A percentile compares a stretch with the other conserved stretches of the same genome.
Evolutionary conservation across 2,797 vertebrate genomes (phyloP).

Genomic region (Artibeus jamaicensis): DNA sequence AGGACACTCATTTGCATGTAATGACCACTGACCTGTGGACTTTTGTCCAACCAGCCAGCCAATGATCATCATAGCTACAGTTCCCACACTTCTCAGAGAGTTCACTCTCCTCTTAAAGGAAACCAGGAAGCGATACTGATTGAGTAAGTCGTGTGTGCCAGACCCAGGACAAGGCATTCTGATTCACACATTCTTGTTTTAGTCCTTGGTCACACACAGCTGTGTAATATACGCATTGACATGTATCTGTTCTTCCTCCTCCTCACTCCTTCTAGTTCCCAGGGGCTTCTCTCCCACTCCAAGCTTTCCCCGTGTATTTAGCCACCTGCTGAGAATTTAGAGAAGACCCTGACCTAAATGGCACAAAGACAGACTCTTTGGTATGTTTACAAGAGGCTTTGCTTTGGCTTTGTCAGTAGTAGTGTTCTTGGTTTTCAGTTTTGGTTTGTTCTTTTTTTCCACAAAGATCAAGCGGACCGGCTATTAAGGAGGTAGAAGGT

Average conservation of each 20-base stretch:
- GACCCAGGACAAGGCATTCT: background rate
- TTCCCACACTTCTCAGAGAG: background rate
- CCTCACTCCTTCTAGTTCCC: background rate
- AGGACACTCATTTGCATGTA: too few relatives aligned
- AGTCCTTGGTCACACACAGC: background rate
- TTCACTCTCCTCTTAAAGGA: background rate
- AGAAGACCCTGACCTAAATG: background rate
- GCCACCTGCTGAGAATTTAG: background rate
- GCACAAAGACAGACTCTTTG: background rate
- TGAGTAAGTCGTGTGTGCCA: background rate
- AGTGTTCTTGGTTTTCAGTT: background rate
- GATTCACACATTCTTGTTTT: too few relatives aligned
- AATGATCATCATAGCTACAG: background rate
- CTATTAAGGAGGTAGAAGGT: background rate
- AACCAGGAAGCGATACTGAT: background rate
- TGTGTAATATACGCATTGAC: rapidly evolving
- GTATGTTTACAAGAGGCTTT: background rate
- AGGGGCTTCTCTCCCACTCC: background rate
- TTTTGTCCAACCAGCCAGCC: too few relatives aligned
- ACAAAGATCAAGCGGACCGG: background rate
- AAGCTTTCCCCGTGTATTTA: background rate
- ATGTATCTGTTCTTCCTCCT: background rate
- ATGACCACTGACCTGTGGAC: background rate
- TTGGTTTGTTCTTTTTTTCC: background rate
- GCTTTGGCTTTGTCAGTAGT: background rate